Evolutionary conservation across 2,888 invertebrate species (phyloP), one percentile per base, ranked within the genome.

Genomic region (Lottia gigantea): DNA sequence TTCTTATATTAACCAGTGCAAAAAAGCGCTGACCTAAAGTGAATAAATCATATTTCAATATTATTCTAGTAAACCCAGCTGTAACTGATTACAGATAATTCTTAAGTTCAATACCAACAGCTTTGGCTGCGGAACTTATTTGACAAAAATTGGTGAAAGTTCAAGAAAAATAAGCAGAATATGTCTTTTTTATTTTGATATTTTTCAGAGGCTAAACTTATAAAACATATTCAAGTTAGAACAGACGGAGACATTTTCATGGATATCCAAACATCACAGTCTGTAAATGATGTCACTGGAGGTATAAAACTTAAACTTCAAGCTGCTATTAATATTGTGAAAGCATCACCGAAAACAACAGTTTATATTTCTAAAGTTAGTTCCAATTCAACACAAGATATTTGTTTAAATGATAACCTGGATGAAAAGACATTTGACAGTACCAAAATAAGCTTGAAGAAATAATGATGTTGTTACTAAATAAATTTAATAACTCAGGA

Each of bases 271-370:
- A 75, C 74, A 11, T 72, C 71, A 25, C 26, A 66, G n/a, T 62
- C 62, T 7, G 64, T 46, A 1, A 64, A 79, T 65, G 83, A 83
- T 71, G 82, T 82, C 6, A 82, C 83, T 7, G 83, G 83, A 11
- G 83, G 82, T 14, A 81, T 83, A 62, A 63, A 71, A 47, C 73
- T 78, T 0, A 83, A 83, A 71, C 71, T 83, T 2, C 25, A 71
- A 19, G 77, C 81, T 14, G 82, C 82, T 14, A 55, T 73, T 14
- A 74, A 80, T 40, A 82, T 83, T 62, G 80, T 80, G 4, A 55
- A 14, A 15, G 62, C 65, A 4, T 74, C 75, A 31, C 14, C 65
- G 3, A 78, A 62, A 19, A 78, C 76, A n/a, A 46, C 45, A 16
- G 81, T 82, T n/a, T 78, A 76, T 71, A 70, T 83, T 4, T 79